Evolutionary conservation across 2,113 vertebrate genomes (phyloP), one percentile per base, ranked within the genome.

Genomic region (Pseudorhombus dupliciocellatus): DNA sequence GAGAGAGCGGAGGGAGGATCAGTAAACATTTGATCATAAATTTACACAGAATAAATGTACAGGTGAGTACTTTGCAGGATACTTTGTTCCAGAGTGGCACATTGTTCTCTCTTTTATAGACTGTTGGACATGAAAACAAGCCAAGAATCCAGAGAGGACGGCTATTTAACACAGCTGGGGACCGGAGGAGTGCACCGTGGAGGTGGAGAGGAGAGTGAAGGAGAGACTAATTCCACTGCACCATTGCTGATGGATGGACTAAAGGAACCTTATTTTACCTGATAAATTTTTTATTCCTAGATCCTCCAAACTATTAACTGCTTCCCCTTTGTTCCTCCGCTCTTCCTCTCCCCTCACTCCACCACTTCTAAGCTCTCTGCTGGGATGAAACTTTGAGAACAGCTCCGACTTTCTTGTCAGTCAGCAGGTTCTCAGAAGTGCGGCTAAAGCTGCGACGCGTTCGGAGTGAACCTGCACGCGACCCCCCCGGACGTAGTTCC

Each of bases 241-340:
- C 62, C 70, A 52, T 50, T 81, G 75, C 81, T 89, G 86, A 86
- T 79, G 53, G 86, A 84, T 88, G 84, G 80, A 84, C 84, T 72
- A 74, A 80, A 77, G 70, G 78, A 86, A 77, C 82, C 82, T 82
- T 87, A 87, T 90, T 90, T 89, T 84, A 89, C 60, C 80, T 24
- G 51, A 83, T 88, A 77, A 77, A 90, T 85, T n/a, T 88, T 90
- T 88, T 72, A 89, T 88, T 81, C 82, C 64, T 56, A 51, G 82
- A 79, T 85, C 86, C 86, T 85, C 77, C 71, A 68, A 80, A 81
- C 89, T 85, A 84, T 87, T 87, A 90, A 75, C 88, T 73, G 73
- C 81, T 73, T 79, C 85, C 77, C 62, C 71, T 84, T 80, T 85
- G 84, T 81, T 87, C 75, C 44, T 61, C 57, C 61, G 75, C 54